Evolutionary conservation across 2,113 vertebrate genomes (phyloP), one percentile per base, ranked within the genome.

Genomic region (Notothenia coriiceps): DNA sequence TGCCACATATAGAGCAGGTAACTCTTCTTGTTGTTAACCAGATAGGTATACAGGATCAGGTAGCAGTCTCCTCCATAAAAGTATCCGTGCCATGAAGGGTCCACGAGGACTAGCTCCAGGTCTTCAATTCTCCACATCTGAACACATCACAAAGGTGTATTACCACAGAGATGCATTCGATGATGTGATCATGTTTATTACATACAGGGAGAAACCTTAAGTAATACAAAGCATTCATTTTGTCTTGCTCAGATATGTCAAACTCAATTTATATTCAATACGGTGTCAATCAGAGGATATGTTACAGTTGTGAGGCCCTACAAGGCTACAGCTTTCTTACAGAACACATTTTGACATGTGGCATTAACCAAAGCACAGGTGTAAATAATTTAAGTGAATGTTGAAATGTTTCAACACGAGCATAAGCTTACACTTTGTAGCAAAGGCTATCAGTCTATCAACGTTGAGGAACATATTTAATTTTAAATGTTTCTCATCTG

Each of bases 51-150:
- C 20, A 97, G 93, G 56, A 98, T 89, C 78, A 98, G 92, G 78
- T 98, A 98, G 83, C 97, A 98, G 85, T 98, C 97, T 59, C 97
- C 97, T n/a, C 97, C 97, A 0, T 95, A 97, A 89, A 98, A 97
- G 90, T 95, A 97, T 46, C 97, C 96, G 0, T 95, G 66, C 74
- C 84, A 90, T 20, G 91, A 17, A 1, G 25, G 73, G 2, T 95
- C 95, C 69, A 98, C 94, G 0, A 94, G 94, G 9, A 88, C 95
- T 49, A 96, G 90, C 92, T 97, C 96, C 85, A 98, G 87, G 79
- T 97, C 90, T 83, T 98, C 97, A 59, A 98, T 94, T 68, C 97
- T 94, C 96, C 96, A 98, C 51, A 97, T 92, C 97, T 98, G 72
- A 7, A 35, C 0, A 55, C 33, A 62, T 68, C 5, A 47, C 35